A percentile compares a stretch with the other conserved stretches of the same genome.
Evolutionary conservation across 2,113 vertebrate species (phyloP).

Genomic region (Isurus oxyrinchus): DNA sequence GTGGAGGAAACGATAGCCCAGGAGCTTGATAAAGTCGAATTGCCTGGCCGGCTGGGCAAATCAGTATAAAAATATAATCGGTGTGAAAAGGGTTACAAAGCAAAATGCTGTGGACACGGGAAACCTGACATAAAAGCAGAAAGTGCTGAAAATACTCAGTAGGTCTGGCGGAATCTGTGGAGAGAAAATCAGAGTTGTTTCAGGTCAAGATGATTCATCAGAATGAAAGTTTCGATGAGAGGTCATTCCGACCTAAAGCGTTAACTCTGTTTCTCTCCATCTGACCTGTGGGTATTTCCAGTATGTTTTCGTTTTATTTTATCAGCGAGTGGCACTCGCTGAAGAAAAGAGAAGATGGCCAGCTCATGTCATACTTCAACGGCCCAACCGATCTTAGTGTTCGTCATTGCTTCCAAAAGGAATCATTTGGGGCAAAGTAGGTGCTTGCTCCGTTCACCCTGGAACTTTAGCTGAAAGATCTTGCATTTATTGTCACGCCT

Average conservation of each 20-base stretch:
- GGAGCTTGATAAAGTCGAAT: background rate
- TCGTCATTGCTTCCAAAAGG: too few relatives aligned
- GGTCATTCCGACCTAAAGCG: background rate
- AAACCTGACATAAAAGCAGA: background rate
- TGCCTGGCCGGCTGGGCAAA: background rate
- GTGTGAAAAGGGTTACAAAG: background rate
- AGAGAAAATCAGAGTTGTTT: background rate
- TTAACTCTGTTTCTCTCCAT: background rate
- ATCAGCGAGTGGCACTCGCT: too few relatives aligned
- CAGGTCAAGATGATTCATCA: background rate
- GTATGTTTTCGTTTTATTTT: too few relatives aligned
- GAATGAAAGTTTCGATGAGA: background rate
- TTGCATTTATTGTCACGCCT: background rate
- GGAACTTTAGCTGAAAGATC: background rate
- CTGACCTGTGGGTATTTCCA: background rate
- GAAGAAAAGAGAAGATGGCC: too few relatives aligned
- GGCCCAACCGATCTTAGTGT: too few relatives aligned
- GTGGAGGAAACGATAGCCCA: too few relatives aligned
- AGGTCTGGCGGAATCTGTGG: background rate
- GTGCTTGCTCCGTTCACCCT: too few relatives aligned
- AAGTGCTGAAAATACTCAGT: background rate
- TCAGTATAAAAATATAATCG: background rate
- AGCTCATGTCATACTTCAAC: too few relatives aligned
- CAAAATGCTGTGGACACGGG: background rate
- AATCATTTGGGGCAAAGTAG: too few relatives aligned